phyloP scores from a whole-genome alignment of 53 echinoderm and acorn worm genomes.

The Arbacia lixula region DNA sequence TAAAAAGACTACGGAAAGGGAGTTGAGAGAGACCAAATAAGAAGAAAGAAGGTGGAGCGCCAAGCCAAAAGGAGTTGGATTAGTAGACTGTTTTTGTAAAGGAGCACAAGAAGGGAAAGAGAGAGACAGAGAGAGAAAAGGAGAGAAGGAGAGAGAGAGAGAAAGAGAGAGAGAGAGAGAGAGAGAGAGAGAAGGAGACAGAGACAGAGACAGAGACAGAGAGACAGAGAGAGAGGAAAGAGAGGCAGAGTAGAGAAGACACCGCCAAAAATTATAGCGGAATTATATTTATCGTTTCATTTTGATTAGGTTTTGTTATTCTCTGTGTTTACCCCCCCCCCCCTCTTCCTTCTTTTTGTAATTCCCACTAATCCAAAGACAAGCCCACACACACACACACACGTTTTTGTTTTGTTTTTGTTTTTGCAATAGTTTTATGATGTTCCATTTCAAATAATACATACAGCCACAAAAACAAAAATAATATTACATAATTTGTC shows the following conservation, averaged over 20 bases:
- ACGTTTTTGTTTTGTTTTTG: too few species aligned
- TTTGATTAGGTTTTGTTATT: background rate
- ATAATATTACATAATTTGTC: too few species aligned
- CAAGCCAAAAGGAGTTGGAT: too few species aligned
- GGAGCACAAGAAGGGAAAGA: background rate
- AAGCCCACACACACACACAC: too few species aligned
- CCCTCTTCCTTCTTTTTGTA: background rate
- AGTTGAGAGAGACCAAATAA: too few species aligned
- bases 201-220: background rate
- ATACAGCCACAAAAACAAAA: too few species aligned
- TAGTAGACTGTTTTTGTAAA: background rate
- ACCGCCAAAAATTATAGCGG: background rate
- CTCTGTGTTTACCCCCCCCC: background rate
- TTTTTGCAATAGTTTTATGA: too few species aligned
- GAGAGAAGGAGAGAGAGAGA: background rate
- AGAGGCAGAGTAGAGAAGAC: background rate
- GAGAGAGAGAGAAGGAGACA: background rate
- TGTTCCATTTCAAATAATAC: too few species aligned
- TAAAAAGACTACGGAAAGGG: too few species aligned
- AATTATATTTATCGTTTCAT: background rate
- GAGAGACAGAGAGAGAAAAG: background rate
- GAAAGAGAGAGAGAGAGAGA: background rate
- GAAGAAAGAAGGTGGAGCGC: too few species aligned
- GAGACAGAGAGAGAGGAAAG: background rate
- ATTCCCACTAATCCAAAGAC: background rate